These are phyloP conservation scores for Muscidifurax raptorellus DNA, from an alignment of 1,140 invertebrate genomes.

Conservation along the genomic window DNA sequence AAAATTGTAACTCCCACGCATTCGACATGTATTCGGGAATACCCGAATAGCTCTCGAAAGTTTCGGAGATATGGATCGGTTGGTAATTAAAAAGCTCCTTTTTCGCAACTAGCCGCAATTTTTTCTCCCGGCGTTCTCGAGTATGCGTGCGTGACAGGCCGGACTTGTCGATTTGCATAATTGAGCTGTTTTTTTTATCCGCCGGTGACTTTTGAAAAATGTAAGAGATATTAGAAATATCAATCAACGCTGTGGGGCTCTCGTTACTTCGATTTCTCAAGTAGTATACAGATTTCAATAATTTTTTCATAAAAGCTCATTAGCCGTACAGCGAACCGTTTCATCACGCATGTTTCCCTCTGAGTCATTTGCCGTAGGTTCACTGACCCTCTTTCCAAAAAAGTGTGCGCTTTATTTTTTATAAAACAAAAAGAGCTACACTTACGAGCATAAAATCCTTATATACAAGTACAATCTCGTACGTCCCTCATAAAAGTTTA, in stretches of 20 bases:
- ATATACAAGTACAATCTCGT: too few species aligned
- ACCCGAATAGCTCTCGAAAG: background rate
- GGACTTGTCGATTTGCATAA: background rate
- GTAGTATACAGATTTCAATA: background rate
- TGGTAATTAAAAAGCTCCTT: conserved; percentile 1
- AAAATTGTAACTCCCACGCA: background rate
- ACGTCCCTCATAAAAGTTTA: background rate
- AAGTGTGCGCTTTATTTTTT: background rate
- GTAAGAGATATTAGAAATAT: background rate
- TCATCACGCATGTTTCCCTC: background rate
- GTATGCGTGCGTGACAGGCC: background rate
- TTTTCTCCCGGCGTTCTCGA: background rate
- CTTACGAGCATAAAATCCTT: background rate
- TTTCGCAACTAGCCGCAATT: background rate
- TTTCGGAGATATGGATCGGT: background rate
- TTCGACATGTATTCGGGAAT: background rate
- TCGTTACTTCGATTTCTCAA: background rate
- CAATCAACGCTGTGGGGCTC: background rate
- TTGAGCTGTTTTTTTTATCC: background rate
- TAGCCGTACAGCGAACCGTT: background rate
- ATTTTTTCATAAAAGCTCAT: background rate
- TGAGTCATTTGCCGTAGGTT: background rate
- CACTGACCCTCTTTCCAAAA: background rate
- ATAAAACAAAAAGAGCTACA: background rate
- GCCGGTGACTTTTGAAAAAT: background rate